Base-by-base conservation (phyloP, 2,113 vertebrate genomes). In the Pavo muticus region DNA sequence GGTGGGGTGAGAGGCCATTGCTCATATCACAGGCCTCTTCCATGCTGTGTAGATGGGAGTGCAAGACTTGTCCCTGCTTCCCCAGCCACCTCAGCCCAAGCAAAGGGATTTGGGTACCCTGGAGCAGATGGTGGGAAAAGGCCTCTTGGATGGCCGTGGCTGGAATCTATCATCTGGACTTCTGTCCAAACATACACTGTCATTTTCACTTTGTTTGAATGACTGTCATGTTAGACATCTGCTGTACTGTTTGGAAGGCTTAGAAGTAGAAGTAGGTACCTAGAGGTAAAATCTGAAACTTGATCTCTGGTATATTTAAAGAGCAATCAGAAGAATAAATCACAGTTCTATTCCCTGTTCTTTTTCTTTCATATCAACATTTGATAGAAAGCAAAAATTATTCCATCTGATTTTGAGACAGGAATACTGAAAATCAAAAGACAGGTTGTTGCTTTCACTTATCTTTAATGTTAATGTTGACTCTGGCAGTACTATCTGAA, bases 361-460 rank as follows among this genome's bases (percentile, higher is more conserved):
- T 14, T 5, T 24, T 29, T 47, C 6, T 39, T 65, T 47, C 6
- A 32, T 72, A 15, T 56, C 30, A 32, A 57, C 29, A 73, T 67
- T 93, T 89, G 76, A 96, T 73, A 52, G 7, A 98, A 94, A 54
- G 95, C 97, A 60, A 98, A 98, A 96, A 98, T 98, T 75, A 98
- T 98, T 90, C 90, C 96, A 73, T 88, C 86, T 77, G 97, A 98
- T 88, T 95, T 98, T 16, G 94, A 98, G 88, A 75, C 90, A 85
- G 95, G 95, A 90, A 97, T 98, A 87, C 44, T 95, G 50, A 64
- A 92, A 95, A 97, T 88, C 37, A 91, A 97, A 92, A 79, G 72
- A 74, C 92, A 96, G 94, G 97, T 98, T 84, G 47, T 83, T 84
- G 44, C 82, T 84, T 88, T 88, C 19, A 21, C 8, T 73, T n/a